These are phyloP conservation scores for Microcebus ravelobensis DNA, from an alignment of 2,113 vertebrate species.

Conservation along the genomic window DNA sequence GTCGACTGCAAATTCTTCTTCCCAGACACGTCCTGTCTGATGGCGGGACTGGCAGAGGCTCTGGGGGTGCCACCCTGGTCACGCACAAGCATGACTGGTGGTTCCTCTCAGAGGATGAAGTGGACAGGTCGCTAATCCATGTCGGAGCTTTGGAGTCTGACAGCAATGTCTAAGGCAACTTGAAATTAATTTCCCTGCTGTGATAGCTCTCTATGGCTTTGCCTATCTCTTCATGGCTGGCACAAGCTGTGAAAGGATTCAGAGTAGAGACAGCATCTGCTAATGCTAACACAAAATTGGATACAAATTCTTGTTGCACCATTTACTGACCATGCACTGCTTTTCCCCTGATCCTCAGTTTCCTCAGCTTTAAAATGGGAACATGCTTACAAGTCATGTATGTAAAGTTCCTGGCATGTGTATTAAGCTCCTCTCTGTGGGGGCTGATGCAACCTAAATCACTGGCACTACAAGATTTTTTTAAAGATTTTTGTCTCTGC, in stretches of 20 bases:
- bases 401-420: neutral
- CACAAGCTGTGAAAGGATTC: neutral
- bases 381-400: neutral
- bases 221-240: neutral
- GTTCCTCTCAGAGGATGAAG: slow-evolving; percentile 30
- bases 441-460: neutral
- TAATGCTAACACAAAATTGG: neutral
- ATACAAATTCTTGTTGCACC: neutral
- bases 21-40: slow-evolving; percentile 53
- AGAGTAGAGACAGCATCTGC: neutral
- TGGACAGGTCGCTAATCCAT: slow-evolving; percentile 49
- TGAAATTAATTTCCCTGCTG: slow-evolving; percentile 46
- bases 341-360: neutral
- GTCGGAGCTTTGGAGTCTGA: neutral
- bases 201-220: neutral
- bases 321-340: accelerated
- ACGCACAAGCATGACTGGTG: neutral
- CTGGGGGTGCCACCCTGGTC: neutral
- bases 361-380: neutral
- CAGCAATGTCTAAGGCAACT: slow-evolving; percentile 36
- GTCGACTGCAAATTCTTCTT: slow-evolving; percentile 57
- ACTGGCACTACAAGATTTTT: neutral
- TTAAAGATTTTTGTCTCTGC: neutral
- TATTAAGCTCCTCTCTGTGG: neutral
- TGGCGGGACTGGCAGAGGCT: slow-evolving; percentile 30